A percentile compares a stretch with the other conserved stretches of the same genome.
Evolutionary conservation across 1,140 invertebrate species (phyloP).

Genomic region (Bombus difficillimus): DNA sequence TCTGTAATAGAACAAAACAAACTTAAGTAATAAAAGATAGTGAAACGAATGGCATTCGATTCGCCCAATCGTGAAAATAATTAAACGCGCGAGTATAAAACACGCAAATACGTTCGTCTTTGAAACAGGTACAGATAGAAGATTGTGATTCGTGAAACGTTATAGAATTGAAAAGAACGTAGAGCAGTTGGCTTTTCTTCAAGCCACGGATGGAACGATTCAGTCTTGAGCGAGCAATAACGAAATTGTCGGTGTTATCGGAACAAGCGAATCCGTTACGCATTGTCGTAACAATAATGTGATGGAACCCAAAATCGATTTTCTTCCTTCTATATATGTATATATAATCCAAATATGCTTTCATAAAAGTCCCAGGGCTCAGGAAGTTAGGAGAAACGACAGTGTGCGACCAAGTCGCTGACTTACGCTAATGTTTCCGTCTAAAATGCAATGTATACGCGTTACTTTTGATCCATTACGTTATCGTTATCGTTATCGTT

Average conservation of each 20-base stretch:
- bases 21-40: background rate
- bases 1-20: background rate
- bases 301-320: conserved; percentile 20
- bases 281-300: conserved; percentile 15
- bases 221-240: conserved; percentile 47
- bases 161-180: conserved; percentile 18
- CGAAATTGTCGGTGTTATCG: conserved; percentile 14
- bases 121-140: conserved; percentile 19
- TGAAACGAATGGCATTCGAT: background rate
- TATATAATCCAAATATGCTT: conserved; percentile 5
- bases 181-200: conserved; percentile 12
- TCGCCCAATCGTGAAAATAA: background rate
- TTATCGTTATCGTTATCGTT: background rate
- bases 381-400: conserved; percentile 37
- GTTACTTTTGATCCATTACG: conserved; percentile 53
- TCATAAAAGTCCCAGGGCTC: conserved; percentile 27
- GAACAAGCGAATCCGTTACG: conserved; percentile 1
- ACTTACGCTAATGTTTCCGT: background rate
- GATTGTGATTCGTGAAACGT: conserved; percentile 2
- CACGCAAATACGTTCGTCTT: background rate
- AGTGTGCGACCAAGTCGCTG: conserved; percentile 21
- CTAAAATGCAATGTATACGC: conserved; percentile 46
- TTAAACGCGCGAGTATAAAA: background rate
- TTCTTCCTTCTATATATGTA: background rate
- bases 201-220: conserved; percentile 34